A percentile compares a stretch with the other conserved stretches of the same genome.
phyloP scores from a whole-genome alignment of 2,113 vertebrate species.

The Halcyon malimbica region DNA sequence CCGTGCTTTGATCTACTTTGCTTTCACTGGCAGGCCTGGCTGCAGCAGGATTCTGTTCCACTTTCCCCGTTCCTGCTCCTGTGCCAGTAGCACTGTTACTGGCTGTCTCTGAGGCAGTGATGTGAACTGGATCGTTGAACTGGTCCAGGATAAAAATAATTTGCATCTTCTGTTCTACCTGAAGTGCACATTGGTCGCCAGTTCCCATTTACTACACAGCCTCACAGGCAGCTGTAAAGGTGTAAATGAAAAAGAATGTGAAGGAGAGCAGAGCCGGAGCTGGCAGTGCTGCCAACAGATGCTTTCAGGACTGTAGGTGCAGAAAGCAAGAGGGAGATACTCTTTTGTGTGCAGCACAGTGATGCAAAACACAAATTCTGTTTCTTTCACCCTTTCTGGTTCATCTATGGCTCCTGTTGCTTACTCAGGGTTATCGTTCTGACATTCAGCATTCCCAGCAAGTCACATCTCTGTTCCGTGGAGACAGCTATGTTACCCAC shows the following conservation, averaged over 20 bases:
- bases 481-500: background rate
- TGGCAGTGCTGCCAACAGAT: background rate
- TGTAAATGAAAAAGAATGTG: background rate
- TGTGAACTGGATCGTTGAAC: background rate
- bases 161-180: background rate
- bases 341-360: background rate
- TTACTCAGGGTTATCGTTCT: background rate
- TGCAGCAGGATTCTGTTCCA: background rate
- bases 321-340: background rate
- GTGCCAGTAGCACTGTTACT: background rate
- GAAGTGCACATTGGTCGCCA: background rate
- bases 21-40: background rate
- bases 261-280: background rate
- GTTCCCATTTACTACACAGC: background rate
- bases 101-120: background rate
- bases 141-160: background rate
- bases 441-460: background rate
- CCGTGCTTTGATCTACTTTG: background rate
- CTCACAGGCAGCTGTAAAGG: background rate
- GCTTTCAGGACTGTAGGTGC: background rate
- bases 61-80: background rate
- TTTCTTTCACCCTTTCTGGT: background rate
- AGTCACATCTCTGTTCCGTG: background rate
- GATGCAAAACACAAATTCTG: background rate
- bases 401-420: accelerated